A percentile compares a stretch with the other conserved stretches of the same genome.
phyloP scores from a whole-genome alignment of 2,797 vertebrate species.

The Danio jaintianensis region DNA sequence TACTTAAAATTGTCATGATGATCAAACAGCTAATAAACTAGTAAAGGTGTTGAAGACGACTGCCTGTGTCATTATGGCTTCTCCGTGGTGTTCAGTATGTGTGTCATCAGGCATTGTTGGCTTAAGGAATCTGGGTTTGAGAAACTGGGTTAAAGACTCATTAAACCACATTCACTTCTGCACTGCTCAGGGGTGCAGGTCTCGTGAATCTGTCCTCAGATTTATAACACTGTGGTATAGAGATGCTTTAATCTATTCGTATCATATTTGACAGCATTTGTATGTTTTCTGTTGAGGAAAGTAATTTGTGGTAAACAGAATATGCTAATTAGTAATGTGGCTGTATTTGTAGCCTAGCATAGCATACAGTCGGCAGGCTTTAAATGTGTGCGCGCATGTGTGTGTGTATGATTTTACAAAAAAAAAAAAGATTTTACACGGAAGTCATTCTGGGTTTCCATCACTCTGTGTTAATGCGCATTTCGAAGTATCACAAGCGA shows the following conservation, averaged over 20 bases:
- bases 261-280: not conserved
- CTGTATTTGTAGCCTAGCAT: not conserved
- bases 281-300: not conserved
- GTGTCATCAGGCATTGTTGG: slow-evolving; percentile 9
- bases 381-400: too few relatives aligned
- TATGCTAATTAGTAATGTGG: not conserved
- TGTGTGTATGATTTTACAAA: too few relatives aligned
- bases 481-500: too few relatives aligned
- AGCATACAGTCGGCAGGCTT: not conserved
- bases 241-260: not conserved
- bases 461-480: too few relatives aligned
- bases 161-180: slow-evolving; percentile 1
- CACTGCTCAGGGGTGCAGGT: not conserved
- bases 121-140: slow-evolving; percentile 27
- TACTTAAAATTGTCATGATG: not conserved
- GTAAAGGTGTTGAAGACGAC: not conserved
- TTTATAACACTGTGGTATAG: not conserved
- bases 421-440: too few relatives aligned
- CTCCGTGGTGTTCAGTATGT: not conserved
- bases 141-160: slow-evolving; percentile 38
- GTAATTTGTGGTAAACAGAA: not conserved
- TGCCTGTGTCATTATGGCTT: not conserved
- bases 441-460: too few relatives aligned
- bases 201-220: not conserved
- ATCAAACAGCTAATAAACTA: not conserved